A percentile compares a stretch with the other conserved stretches of the same genome.
These are phyloP conservation scores for Lasioglossum baleicum DNA, from an alignment of 1,140 invertebrate genomes.

Conservation along the genomic window DNA sequence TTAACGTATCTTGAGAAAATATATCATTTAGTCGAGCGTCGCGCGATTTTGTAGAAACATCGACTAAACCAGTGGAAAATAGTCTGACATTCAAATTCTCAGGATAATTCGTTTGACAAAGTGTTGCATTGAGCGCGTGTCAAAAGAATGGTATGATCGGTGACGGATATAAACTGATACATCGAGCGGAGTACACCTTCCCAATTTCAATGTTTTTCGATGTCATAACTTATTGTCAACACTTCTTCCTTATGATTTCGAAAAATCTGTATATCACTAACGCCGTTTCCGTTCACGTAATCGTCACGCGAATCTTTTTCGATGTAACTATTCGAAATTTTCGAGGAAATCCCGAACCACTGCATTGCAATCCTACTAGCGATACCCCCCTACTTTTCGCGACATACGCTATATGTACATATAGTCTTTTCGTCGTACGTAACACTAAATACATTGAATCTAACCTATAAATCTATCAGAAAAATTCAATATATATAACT, in stretches of 20 bases:
- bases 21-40: conserved; percentile 14
- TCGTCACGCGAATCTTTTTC: conserved; percentile 26
- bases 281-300: background rate
- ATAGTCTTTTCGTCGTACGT: conserved; percentile 24
- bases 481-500: background rate
- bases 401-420: conserved; percentile 1
- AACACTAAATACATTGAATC: conserved; percentile 32
- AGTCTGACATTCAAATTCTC: background rate
- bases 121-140: background rate
- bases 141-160: conserved; percentile 29
- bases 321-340: conserved; percentile 45
- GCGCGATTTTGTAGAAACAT: background rate
- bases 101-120: background rate
- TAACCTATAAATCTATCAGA: conserved; percentile 46
- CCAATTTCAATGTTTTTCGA: conserved; percentile 30
- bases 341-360: conserved; percentile 67
- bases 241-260: conserved; percentile 4
- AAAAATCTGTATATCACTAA: conserved; percentile 12
- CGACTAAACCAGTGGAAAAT: background rate
- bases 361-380: conserved; percentile 65
- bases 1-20: background rate
- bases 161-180: conserved; percentile 15
- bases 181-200: conserved; percentile 33
- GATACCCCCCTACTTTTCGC: conserved; percentile 23
- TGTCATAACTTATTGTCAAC: conserved; percentile 46